Evolutionary conservation across 2,888 invertebrate genomes (phyloP), one percentile per base, ranked within the genome.

Genomic region (Nymphalis urticae): DNA sequence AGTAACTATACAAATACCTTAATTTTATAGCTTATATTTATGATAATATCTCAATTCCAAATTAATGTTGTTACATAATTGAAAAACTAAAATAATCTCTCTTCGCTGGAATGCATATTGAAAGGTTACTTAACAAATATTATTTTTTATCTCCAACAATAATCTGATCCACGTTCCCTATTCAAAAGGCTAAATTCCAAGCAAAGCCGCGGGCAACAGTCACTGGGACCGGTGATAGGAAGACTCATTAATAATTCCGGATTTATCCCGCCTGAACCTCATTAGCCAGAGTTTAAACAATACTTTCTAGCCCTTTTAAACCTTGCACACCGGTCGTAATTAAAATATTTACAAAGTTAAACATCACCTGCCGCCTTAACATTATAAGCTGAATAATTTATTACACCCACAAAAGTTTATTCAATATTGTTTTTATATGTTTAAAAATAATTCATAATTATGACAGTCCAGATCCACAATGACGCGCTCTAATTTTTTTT

Each of bases 301-400:
- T 72, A 72, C 64, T 73, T 72, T 69, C 67, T 72, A 72, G 72
- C 66, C 69, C 69, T 71, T 72, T 69, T 69, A 66, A 70, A 64
- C 48, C 66, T 48, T 53, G 66, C 59, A 51, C 58, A 48, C 59
- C 24, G 50, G 63, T 58, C 51, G 56, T 68, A 72, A 73, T 72
- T 73, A 72, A 69, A 68, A 71, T 62, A 56, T 62, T 62, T 48
- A 56, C 50, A 19, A 67, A 62, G 36, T 67, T 56, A 48, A 56
- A 67, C 56, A 48, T 54, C 48, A 16, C 13, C 56, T 66, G 27
- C 62, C 62, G 19, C 62, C 62, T 48, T 66, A 50, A 48, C 9
- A 8, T 54, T 48, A 56, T 48, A 32, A 62, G 56, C 4, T 17
- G 24, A 36, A 54, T 62, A 56, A 24, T 42, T 50, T 56, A 42